Evolutionary conservation across 2,113 vertebrate species (phyloP), one percentile per base, ranked within the genome.

Genomic region (Columbina picui): DNA sequence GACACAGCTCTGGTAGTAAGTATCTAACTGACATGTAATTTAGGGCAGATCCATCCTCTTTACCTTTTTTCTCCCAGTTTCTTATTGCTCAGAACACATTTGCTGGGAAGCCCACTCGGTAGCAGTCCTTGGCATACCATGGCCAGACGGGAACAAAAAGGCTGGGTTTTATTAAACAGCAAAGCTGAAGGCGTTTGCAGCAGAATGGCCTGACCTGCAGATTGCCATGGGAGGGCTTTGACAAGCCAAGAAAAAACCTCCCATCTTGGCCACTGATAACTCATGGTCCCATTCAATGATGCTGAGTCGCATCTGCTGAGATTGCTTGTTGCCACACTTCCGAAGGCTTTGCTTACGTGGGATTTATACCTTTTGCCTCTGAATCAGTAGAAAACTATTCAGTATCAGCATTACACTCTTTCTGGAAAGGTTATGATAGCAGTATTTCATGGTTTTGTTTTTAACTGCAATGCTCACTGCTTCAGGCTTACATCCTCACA

Each of bases 1-100:
- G 87, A 82, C 81, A 45, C 21, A 15, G 38, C 65, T 79, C 70
- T 7, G 3, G n/a, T 34, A 79, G 74, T 71, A 91, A 75, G 65
- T 77, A 89, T 22, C 64, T 70, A 65, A 74, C 55, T 57, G 60
- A 30, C 8, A 8, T 19, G 21, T 55, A 45, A 87, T 87, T 87
- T 75, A 75, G 81, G 61, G 21, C 43, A 93, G 14, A 70, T 87
- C 50, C 41, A 84, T 39, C 64, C 64, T 77, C 41, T 45, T 79
- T 70, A 60, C 5, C 25, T 26, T 77, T 92, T 84, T 7, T 43
- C 27, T 75, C 38, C 4, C 0, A 0, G 29, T 70, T 60, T 84
- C 23, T 82, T 68, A 25, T 4, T 27, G 21, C 57, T 84, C 39
- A 71, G 39, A 79, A 76, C 39, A 1, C 29, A 38, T 89, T 39